phyloP scores from a whole-genome alignment of 2,888 invertebrate genomes.

The Cheilosia scutellata region DNA sequence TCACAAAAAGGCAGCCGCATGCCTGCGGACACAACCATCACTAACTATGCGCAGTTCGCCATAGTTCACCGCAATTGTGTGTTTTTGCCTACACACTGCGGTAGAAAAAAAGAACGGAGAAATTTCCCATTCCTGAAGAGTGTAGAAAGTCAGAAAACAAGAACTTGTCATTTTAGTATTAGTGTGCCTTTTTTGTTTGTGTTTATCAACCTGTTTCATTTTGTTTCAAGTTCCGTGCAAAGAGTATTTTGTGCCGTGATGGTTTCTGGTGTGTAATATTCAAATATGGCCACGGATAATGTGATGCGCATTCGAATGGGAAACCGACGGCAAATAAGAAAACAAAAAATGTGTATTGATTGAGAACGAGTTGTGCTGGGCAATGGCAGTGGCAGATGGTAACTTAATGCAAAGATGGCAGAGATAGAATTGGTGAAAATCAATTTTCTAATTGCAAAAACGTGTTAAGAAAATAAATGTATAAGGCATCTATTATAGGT shows the following conservation, averaged over 20 bases:
- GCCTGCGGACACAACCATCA: conserved; percentile 59
- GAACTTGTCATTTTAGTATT: conserved; percentile 7
- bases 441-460: conserved; percentile 2
- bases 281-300: conserved; percentile 70
- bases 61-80: conserved; percentile 71
- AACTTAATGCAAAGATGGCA: conserved; percentile 23
- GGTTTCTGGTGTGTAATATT: conserved; percentile 63
- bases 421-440: conserved; percentile 18
- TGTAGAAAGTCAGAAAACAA: conserved; percentile 13
- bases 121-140: conserved; percentile 49
- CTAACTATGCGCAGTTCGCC: conserved; percentile 72
- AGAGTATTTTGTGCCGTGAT: conserved; percentile 56
- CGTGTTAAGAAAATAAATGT: neutral
- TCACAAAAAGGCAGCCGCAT: conserved; percentile 56
- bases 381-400: conserved; percentile 37
- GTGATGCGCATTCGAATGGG: conserved; percentile 12
- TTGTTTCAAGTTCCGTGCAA: conserved; percentile 45
- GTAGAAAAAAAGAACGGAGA: conserved; percentile 37
- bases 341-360: conserved; percentile 44
- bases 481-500: no score
- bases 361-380: conserved; percentile 29
- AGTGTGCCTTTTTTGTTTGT: conserved; percentile 13
- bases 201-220: conserved; percentile 60
- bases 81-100: conserved; percentile 64
- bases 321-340: conserved; percentile 61